These are phyloP conservation scores for Lepidocyrtoides sp. DNA, from an alignment of 2,888 invertebrate species.

Conservation along the genomic window DNA sequence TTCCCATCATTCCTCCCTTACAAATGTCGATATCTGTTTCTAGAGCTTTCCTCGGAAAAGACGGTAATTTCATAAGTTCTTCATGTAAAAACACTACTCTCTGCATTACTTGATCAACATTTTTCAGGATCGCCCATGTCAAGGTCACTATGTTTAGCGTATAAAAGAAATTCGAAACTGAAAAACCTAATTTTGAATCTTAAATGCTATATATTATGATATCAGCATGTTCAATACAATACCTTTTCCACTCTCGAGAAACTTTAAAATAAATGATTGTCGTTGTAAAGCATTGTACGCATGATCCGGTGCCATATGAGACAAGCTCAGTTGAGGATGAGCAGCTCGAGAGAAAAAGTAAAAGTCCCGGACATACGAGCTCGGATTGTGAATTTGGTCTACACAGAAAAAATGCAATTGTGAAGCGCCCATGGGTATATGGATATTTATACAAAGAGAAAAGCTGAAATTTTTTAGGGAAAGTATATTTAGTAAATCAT, in stretches of 20 bases:
- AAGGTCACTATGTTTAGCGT: slow-evolving; percentile 90
- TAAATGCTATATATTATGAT: too few species aligned
- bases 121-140: slow-evolving; percentile 97
- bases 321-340: slow-evolving; percentile 98
- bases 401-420: too few species aligned
- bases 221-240: neutral
- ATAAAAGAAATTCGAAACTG: too few species aligned
- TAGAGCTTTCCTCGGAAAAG: slow-evolving; percentile 98
- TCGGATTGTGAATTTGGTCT: slow-evolving; percentile 99
- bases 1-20: slow-evolving; percentile 95
- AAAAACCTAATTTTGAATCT: too few species aligned
- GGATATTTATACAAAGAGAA: too few species aligned
- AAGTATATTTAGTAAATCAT: too few species aligned
- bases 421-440: too few species aligned
- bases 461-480: too few species aligned
- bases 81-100: slow-evolving; percentile 99
- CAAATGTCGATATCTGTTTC: slow-evolving; percentile 98
- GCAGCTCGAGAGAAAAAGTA: slow-evolving; percentile 98
- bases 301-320: slow-evolving; percentile 96
- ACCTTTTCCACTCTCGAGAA: slow-evolving; percentile 97
- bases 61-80: slow-evolving; percentile 98
- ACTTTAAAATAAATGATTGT: slow-evolving; percentile 96
- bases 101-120: slow-evolving; percentile 97
- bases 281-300: slow-evolving; percentile 96
- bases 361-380: slow-evolving; percentile 97